Conservation (phyloP, 2,113 vertebrate genomes). For the Engraulis encrasicolus region DNA sequence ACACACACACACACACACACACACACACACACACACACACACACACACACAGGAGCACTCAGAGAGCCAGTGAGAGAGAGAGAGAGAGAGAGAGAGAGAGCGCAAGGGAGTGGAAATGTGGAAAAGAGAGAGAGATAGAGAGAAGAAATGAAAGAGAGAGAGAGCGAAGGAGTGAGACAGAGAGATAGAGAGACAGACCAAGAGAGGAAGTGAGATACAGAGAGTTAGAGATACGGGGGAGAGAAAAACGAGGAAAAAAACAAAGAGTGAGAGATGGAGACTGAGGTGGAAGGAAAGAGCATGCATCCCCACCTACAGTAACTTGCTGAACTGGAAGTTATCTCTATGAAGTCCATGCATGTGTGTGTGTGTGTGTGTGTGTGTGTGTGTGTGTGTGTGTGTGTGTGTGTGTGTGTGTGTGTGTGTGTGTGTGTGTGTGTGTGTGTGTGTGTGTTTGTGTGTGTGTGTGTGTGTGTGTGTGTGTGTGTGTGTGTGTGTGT, state of each 20-base stretch:
- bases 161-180: conserved; percentile 35
- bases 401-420: conserved; percentile 57
- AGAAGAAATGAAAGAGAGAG: conserved; percentile 25
- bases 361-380: no score
- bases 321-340: conserved; percentile 76
- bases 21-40: conserved; percentile 64
- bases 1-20: conserved; percentile 64
- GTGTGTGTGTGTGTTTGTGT: no score
- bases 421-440: no score
- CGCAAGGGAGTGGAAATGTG: background rate
- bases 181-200: background rate
- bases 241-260: conserved; percentile 23
- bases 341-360: conserved; percentile 27
- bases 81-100: conserved; percentile 9
- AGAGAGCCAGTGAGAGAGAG: conserved; percentile 35
- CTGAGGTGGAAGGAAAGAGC: conserved; percentile 45
- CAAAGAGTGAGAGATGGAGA: conserved; percentile 47
- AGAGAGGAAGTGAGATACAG: background rate
- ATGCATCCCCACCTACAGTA: conserved; percentile 65
- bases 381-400: no score
- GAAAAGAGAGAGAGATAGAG: conserved; percentile 47
- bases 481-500: conserved; percentile 51
- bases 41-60: conserved; percentile 55
- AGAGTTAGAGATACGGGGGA: conserved; percentile 53
- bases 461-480: conserved; percentile 27